Base-by-base conservation (phyloP, 2,113 vertebrate genomes). In the Carollia perspicillata region DNA sequence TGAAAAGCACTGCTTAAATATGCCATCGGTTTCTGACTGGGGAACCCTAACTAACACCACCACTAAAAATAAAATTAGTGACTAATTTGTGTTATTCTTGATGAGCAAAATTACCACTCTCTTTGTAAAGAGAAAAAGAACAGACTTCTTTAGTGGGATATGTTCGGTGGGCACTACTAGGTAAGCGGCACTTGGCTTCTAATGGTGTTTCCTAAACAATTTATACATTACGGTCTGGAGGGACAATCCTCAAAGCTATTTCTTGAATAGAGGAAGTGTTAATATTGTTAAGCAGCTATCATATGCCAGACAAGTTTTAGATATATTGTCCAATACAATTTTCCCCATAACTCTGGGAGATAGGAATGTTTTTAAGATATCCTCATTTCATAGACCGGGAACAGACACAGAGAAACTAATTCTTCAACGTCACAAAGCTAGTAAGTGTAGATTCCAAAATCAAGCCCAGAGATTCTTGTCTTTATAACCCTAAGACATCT, bases 401-500 rank as follows among this genome's bases (percentile, higher is more conserved):
- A 95, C 95, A 97, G 79, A n/a, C 69, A 53, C 0, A 5, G 51
- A 87, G 16, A 75, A 11, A 68, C 66, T 65, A 13, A 60, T 81
- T 68, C 28, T 33, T 83, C 23, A 40, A 72, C 13, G 30, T 89
- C 90, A 83, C 60, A 79, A 1, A 85, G 47, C 35, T 84, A 66
- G 69, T 55, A 44, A 68, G 26, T 28, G 55, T 11, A 37, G 75
- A 72, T 13, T 22, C 40, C 65, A 55, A 42, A 78, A 90, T 95
- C 53, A 95, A 83, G 68, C 49, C 53, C 60, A 83, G 30, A 51
- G 80, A 90, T 81, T 9, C 26, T 65, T 63, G 40, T 49, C 37
- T 69, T 83, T 81, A 77, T 78, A 87, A 8, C 35, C 95, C 75
- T 22, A 80, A 78, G 18, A 44, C 51, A 93, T 84, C 77, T 95